Evolutionary conservation across 2,888 invertebrate genomes (phyloP), one percentile per base, ranked within the genome.

Genomic region (Sesamia inferens): DNA sequence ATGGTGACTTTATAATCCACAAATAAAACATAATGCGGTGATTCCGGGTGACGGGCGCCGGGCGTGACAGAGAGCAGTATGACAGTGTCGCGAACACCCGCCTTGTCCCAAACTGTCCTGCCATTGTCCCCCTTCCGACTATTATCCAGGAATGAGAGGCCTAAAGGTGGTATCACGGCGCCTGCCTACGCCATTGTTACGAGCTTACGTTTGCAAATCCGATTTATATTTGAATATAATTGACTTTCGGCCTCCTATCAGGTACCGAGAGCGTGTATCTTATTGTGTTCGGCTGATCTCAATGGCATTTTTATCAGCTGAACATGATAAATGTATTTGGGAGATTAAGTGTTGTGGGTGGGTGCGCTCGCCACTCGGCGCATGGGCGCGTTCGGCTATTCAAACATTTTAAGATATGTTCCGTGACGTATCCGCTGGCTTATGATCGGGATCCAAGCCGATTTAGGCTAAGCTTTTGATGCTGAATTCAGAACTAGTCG

Each of bases 141-240:
- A 89, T 92, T 88, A 90, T 84, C 90, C 89, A 83, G 89, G 87
- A 88, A 85, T 80, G 86, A 83, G 85, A 81, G 74, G 86, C 87
- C 83, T 85, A 86, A 88, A 90, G 88, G 90, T 89, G 88, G 85
- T 68, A 87, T 87, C 89, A 85, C 74, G 93, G 94, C 94, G 94
- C 94, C 93, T 91, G 90, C 90, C 93, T 92, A 92, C 90, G 90
- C 93, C 87, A 95, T 96, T 96, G 95, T 95, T 92, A 92, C 85
- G 84, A 89, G 91, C 95, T 96, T 96, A 96, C 93, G 93, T 95
- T 95, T 91, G 95, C 96, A 95, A 96, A 96, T 96, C 96, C 94
- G 96, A 95, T 96, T 96, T 95, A 94, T 95, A 96, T 96, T 96
- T 95, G 95, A 96, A 96, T 96, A 96, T 96, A 96, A 96, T 96